A percentile compares a stretch with the other conserved stretches of the same genome.
Evolutionary conservation across 2,888 invertebrate genomes (phyloP).

Genomic region (Pilophorus perplexus): DNA sequence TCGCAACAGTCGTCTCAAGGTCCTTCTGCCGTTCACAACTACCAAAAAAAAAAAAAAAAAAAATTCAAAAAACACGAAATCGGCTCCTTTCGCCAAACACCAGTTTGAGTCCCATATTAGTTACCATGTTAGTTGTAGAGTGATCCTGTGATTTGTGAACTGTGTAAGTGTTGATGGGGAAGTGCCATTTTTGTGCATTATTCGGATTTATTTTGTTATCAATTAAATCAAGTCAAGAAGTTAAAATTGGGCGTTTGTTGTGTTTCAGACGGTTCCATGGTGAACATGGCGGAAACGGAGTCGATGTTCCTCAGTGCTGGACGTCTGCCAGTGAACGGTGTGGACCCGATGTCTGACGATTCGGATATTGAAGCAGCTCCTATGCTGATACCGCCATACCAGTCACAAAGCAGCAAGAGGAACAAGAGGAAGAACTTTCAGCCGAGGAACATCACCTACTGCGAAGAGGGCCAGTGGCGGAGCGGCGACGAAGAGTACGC

Average conservation of each 20-base stretch:
- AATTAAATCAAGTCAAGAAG: too few species aligned
- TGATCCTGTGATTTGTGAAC: too few species aligned
- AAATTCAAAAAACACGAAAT: too few species aligned
- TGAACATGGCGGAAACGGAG: conserved; percentile 52
- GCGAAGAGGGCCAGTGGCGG: conserved; percentile 48
- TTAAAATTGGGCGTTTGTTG: too few species aligned
- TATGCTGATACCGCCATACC: conserved; percentile 47
- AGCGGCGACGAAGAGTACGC: conserved; percentile 46
- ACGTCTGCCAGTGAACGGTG: conserved; percentile 57
- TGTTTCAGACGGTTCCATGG: conserved; percentile 48
- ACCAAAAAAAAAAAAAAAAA: background rate
- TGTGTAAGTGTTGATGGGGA: too few species aligned
- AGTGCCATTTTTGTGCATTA: background rate
- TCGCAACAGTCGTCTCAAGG: conserved; percentile 2
- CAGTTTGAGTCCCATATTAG: too few species aligned
- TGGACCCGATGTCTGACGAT: conserved; percentile 56
- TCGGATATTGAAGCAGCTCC: conserved; percentile 57
- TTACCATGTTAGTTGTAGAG: too few species aligned
- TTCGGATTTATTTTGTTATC: background rate
- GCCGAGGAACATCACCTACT: conserved; percentile 65
- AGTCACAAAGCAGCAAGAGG: conserved; percentile 51
- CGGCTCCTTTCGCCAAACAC: too few species aligned
- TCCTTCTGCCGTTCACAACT: conserved; percentile 3
- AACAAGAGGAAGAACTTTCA: conserved; percentile 78
- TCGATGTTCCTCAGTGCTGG: conserved; percentile 61